Evolutionary conservation across 2,113 vertebrate species (phyloP), one percentile per base, ranked within the genome.

Genomic region (Arenaria interpres): DNA sequence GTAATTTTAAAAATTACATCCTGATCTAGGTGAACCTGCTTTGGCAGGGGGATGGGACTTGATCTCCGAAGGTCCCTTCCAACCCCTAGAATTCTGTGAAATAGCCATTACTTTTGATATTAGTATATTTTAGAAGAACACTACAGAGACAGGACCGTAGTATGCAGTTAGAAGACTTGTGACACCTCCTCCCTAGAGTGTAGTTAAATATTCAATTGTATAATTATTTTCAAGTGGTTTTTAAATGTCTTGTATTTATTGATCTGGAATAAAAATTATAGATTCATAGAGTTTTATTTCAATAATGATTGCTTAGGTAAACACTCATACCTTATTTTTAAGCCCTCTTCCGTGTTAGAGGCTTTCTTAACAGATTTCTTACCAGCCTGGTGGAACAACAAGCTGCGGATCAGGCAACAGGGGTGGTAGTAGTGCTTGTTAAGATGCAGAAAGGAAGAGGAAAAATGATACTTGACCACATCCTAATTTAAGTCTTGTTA

Each of bases 181-280:
- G 27, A 54, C 3, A 3, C 28, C 4, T 5, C 6, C 10, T 11
- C 7, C 21, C 10, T 27, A 32, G n/a, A n/a, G 1, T 66, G 37
- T 45, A 76, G 71, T 90, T 90, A 84, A 69, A 84, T 46, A 53
- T 50, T 92, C 37, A 77, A 37, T 32, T 80, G 19, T 57, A 7
- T 79, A 28, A 62, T 86, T 76, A 27, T 39, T 39, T 84, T 12
- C 41, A 80, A 59, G 32, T 90, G 13, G n/a, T 37, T 88, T 90
- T 90, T 53, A 73, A 90, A 72, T 86, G 4, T 56, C 21, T 57
- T 54, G 15, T 69, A n/a, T 67, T 91, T 95, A 66, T 77, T 86
- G 89, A 14, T 83, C 72, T 90, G 76, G 56, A 84, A 66, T 41
- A 59, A 81, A 59, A 81, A 17, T 10, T 24, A 9, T 5, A 19